Percentiles rank a stretch among this genome's conserved stretches.
These are phyloP conservation scores for Drosophila histrio DNA, from an alignment of 2,888 invertebrate species.

Conservation along the genomic window DNA sequence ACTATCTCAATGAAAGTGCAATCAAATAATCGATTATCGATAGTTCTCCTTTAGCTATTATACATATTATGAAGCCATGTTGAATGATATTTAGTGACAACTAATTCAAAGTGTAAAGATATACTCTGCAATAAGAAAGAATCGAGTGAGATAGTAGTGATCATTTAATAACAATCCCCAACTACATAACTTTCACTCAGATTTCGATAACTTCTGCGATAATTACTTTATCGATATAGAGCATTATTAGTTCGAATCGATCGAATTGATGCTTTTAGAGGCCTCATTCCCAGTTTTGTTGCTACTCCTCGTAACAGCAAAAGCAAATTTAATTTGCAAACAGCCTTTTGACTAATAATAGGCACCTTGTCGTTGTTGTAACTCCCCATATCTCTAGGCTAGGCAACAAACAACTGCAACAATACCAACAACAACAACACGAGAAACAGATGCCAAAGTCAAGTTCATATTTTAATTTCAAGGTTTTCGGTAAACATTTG, in stretches of 20 bases:
- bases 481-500: conserved; percentile 69
- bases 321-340: conserved; percentile 55
- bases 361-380: conserved; percentile 40
- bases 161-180: too few relatives aligned
- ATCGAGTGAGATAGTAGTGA: too few relatives aligned
- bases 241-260: conserved; percentile 16
- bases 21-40: not conserved
- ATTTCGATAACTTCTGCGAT: not conserved
- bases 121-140: too few relatives aligned
- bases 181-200: too few relatives aligned
- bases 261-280: not conserved
- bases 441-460: conserved; percentile 62
- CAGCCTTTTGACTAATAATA: conserved; percentile 39
- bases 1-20: not conserved
- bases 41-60: too few relatives aligned
- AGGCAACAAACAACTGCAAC: conserved; percentile 26
- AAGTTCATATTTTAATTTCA: conserved; percentile 74
- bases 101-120: too few relatives aligned
- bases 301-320: conserved; percentile 36
- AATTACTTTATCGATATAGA: not conserved
- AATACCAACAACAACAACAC: conserved; percentile 5
- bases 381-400: conserved; percentile 54
- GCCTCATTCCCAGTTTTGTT: conserved; percentile 5
- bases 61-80: too few relatives aligned
- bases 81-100: too few relatives aligned